Percentiles rank a stretch among this genome's conserved stretches.
Conservation (phyloP, 2,888 invertebrate genomes). For the Pterostichus niger region DNA sequence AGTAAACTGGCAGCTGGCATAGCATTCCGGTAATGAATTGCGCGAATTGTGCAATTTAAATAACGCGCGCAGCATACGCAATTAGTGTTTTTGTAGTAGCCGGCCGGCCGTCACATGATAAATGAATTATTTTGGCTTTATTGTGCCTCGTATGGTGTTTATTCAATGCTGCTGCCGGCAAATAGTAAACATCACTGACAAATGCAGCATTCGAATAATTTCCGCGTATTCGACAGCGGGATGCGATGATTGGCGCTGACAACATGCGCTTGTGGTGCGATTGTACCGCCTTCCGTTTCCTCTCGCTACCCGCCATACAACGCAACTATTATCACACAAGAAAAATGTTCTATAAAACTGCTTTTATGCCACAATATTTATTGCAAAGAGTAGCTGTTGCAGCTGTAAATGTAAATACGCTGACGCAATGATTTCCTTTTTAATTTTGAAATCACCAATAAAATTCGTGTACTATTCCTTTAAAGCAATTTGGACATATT, state of each 20-base stretch:
- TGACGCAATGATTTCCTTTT: no score
- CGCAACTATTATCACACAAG: neutral
- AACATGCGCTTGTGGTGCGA: constrained; percentile 21
- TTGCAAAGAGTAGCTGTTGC: no score
- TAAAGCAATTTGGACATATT: no score
- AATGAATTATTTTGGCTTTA: constrained; percentile 66
- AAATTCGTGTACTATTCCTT: no score
- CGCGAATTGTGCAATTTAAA: constrained; percentile 64
- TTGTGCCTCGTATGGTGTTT: constrained; percentile 61
- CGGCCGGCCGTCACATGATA: constrained; percentile 52
- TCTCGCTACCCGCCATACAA: neutral
- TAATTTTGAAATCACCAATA: no score
- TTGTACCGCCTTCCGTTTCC: constrained; percentile 38
- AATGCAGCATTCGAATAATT: constrained; percentile 73
- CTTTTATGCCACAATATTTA: no score
- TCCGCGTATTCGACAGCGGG: constrained; percentile 51
- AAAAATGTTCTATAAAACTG: neutral
- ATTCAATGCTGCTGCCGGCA: constrained; percentile 67
- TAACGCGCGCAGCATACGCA: constrained; percentile 59
- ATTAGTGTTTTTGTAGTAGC: constrained; percentile 63
- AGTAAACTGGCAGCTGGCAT: constrained; percentile 32
- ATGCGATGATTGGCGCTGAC: constrained; percentile 34
- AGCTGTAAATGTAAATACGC: no score
- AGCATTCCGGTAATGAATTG: constrained; percentile 62
- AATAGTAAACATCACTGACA: constrained; percentile 70